A percentile compares a stretch with the other conserved stretches of the same genome.
Conservation (phyloP, 2,797 vertebrate genomes). For the Dicrostonyx torquatus region DNA sequence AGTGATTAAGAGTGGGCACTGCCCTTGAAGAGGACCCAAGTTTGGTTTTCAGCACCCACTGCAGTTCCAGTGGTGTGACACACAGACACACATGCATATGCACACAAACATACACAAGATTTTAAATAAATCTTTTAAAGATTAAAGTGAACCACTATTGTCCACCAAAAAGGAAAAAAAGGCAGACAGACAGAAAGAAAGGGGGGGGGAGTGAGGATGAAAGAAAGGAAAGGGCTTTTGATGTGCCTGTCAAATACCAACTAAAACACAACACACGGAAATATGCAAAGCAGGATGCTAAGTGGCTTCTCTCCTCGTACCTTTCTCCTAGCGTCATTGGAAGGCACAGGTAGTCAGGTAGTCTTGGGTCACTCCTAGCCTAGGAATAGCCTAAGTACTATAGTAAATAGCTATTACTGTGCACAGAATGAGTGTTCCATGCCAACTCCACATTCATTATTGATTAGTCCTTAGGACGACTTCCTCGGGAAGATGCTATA, state of each 20-base stretch:
- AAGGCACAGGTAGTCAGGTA: background rate
- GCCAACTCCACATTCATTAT: constrained; percentile 49
- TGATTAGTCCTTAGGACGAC: background rate
- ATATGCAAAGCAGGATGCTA: background rate
- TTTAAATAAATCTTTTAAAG: background rate
- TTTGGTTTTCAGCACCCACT: background rate
- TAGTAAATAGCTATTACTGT: too few species aligned
- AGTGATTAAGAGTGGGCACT: background rate
- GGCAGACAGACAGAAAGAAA: background rate
- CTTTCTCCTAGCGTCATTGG: background rate
- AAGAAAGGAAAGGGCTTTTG: background rate
- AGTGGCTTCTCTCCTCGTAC: background rate
- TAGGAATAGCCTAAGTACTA: background rate
- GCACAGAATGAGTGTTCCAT: background rate
- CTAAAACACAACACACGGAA: background rate
- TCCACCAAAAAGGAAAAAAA: background rate
- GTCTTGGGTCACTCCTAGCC: background rate
- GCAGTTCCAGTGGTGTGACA: background rate
- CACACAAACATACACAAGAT: background rate
- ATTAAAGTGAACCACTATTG: background rate
- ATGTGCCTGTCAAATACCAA: background rate
- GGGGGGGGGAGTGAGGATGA: too few species aligned
- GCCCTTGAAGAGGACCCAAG: background rate
- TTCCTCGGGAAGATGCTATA: constrained; percentile 44
- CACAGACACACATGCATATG: background rate